Evolutionary conservation across 2,888 invertebrate species (phyloP).

Genomic region (Drosophila infuscata): DNA sequence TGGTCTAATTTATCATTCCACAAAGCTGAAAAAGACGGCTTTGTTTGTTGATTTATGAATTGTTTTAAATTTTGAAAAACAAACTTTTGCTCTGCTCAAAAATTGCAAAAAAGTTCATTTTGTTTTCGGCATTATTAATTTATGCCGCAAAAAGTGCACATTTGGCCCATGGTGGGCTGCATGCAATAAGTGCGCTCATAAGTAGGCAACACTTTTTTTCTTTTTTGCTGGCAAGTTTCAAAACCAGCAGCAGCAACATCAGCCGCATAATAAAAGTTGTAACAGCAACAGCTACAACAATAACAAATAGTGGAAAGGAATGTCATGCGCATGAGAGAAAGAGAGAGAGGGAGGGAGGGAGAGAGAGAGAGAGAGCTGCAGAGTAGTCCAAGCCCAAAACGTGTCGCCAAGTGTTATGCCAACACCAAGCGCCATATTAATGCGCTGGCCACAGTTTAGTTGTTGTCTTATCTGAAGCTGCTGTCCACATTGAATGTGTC

Average conservation of each 20-base stretch:
- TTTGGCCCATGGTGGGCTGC: constrained; percentile 16
- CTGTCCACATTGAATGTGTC: constrained; percentile 42
- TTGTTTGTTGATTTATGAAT: constrained; percentile 3
- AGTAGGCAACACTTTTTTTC: constrained; percentile 51
- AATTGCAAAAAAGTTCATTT: background rate
- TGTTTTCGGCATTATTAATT: background rate
- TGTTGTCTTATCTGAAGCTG: constrained; percentile 74
- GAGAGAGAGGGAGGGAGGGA: background rate
- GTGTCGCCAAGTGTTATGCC: constrained; percentile 73
- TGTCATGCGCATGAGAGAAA: constrained; percentile 69
- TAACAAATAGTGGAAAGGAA: constrained; percentile 37
- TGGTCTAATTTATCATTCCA: too few species aligned
- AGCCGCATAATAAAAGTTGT: constrained; percentile 32
- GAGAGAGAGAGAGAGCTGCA: background rate
- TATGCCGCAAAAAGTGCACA: background rate
- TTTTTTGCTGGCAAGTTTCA: constrained; percentile 34
- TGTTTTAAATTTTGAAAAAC: background rate
- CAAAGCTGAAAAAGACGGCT: too few species aligned
- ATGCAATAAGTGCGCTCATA: constrained; percentile 41
- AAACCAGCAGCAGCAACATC: constrained; percentile 14
- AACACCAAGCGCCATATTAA: constrained; percentile 69
- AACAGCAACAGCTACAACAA: constrained; percentile 25
- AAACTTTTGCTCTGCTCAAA: background rate
- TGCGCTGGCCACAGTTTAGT: constrained; percentile 67
- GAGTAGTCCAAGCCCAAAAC: constrained; percentile 67